A percentile compares a stretch with the other conserved stretches of the same genome.
Conservation (phyloP, 2,888 invertebrate species). For the Cephus nigrinus region DNA sequence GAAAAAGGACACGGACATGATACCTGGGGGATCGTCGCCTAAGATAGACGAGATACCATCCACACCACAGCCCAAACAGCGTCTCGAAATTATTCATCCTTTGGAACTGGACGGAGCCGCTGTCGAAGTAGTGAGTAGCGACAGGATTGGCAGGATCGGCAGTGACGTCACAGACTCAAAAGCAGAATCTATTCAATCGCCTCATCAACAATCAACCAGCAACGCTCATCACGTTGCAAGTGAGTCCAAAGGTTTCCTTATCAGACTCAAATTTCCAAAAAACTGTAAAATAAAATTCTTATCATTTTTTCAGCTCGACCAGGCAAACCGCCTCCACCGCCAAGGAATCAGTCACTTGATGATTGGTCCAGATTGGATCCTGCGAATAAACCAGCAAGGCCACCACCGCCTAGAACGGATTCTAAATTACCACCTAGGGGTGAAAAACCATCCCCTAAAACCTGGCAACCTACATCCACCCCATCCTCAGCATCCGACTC, state of each 20-base stretch:
- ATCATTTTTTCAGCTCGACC: conserved; percentile 64
- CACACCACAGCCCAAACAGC: conserved; percentile 76
- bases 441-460: conserved; percentile 38
- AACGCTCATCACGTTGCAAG: conserved; percentile 41
- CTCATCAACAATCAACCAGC: conserved; percentile 31
- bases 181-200: conserved; percentile 31
- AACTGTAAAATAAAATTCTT: not conserved
- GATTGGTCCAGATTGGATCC: conserved; percentile 67
- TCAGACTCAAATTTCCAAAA: not conserved
- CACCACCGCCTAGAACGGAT: conserved; percentile 73
- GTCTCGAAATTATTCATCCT: conserved; percentile 89
- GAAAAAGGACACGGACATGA: conserved; percentile 75
- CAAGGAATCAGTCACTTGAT: conserved; percentile 70
- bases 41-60: conserved; percentile 71
- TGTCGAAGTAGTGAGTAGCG: conserved; percentile 79
- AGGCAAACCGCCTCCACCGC: conserved; percentile 81
- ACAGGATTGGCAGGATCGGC: conserved; percentile 57
- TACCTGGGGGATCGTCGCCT: conserved; percentile 64
- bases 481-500: conserved; percentile 54
- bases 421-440: conserved; percentile 59
- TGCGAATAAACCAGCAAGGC: conserved; percentile 73
- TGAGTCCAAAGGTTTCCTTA: conserved; percentile 27
- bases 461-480: conserved; percentile 37
- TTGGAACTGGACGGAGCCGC: conserved; percentile 84
- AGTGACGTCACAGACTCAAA: conserved; percentile 60